A percentile compares a stretch with the other conserved stretches of the same genome.
These are phyloP conservation scores for Mionectes macconnelli DNA, from an alignment of 2,113 vertebrate genomes.

Conservation along the genomic window DNA sequence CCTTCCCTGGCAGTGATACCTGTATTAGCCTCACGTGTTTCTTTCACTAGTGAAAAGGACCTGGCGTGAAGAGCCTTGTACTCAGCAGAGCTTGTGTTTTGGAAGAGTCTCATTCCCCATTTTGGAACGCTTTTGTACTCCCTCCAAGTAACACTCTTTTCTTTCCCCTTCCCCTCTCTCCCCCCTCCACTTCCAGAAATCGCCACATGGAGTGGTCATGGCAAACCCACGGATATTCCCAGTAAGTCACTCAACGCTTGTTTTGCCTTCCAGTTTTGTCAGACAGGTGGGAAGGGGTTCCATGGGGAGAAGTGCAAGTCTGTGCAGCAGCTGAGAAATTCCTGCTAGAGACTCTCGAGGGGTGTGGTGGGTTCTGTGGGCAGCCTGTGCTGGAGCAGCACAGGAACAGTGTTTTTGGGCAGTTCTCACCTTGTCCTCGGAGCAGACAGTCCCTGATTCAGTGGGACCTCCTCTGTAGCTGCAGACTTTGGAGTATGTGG, in stretches of 20 bases:
- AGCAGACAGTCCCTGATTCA: background rate
- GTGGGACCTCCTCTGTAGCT: background rate
- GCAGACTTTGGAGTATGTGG: background rate
- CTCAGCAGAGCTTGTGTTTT: background rate
- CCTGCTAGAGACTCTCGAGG: background rate
- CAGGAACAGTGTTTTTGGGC: background rate
- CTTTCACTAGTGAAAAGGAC: background rate
- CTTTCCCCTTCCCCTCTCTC: background rate
- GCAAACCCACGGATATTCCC: conserved; percentile 34
- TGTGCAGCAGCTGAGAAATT: background rate
- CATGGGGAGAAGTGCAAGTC: too few relatives aligned
- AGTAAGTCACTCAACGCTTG: background rate
- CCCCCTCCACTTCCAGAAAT: background rate
- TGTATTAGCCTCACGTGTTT: accelerated
- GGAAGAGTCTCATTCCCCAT: accelerated
- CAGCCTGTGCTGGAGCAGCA: background rate
- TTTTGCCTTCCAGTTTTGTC: background rate
- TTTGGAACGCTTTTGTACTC: background rate
- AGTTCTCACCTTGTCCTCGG: background rate
- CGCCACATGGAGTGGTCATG: accelerated
- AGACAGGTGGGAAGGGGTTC: background rate
- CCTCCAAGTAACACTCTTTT: background rate
- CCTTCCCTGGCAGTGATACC: background rate
- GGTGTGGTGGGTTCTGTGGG: background rate
- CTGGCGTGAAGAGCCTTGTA: accelerated